A percentile compares a stretch with the other conserved stretches of the same genome.
Evolutionary conservation across 2,113 vertebrate species (phyloP).

Genomic region (Prunella fulvescens): DNA sequence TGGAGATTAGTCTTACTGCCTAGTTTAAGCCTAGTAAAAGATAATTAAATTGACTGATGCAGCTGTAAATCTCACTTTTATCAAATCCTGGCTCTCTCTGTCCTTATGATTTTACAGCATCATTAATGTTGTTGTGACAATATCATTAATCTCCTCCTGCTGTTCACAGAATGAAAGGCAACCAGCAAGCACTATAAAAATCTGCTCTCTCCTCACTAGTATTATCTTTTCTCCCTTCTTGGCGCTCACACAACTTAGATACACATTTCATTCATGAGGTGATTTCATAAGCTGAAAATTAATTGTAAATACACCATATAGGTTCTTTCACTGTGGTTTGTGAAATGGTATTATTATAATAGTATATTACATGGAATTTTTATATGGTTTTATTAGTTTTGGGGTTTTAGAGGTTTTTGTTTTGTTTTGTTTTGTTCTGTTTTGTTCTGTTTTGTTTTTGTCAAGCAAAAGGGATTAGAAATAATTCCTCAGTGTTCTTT

Average conservation of each 20-base stretch:
- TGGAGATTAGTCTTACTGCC: conserved; percentile 74
- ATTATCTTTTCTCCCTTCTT: not conserved
- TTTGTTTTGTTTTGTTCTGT: not conserved
- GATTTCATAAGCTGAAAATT: not conserved
- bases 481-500: not conserved
- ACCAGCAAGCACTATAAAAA: not conserved
- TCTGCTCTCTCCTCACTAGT: not conserved
- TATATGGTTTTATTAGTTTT: not conserved
- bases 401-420: not conserved
- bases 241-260: not conserved
- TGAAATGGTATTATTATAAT: not conserved
- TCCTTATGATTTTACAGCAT: conserved; percentile 77
- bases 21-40: conserved; percentile 74
- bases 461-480: not conserved
- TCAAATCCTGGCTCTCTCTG: conserved; percentile 63
- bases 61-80: conserved; percentile 79
- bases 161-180: conserved; percentile 2
- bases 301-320: not conserved
- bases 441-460: not conserved
- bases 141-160: conserved; percentile 51
- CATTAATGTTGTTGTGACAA: conserved; percentile 70
- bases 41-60: conserved; percentile 79
- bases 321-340: not conserved
- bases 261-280: not conserved
- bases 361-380: not conserved